phyloP scores from a whole-genome alignment of 37 sponge, comb jelly and placozoan species.

The Dysidea cf. avara region DNA sequence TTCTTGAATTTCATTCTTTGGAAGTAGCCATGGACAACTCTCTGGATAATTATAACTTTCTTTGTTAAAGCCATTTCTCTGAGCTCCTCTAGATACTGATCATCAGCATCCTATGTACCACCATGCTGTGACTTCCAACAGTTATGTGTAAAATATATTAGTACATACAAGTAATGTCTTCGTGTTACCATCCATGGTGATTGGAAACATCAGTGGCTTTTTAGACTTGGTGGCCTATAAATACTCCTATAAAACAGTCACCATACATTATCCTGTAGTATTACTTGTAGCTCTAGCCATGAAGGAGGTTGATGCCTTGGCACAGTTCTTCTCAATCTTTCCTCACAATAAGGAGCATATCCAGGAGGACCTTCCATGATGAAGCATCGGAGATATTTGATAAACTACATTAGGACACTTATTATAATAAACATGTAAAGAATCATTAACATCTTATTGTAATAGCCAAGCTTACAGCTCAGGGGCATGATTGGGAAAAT shows the following conservation, averaged over 20 bases:
- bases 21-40: constrained; percentile 65
- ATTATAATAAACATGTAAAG: too few relatives aligned
- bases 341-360: constrained; percentile 95
- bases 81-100: constrained; percentile 61
- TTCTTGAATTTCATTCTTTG: constrained; percentile 53
- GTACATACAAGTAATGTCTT: constrained; percentile 81
- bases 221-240: constrained; percentile 88
- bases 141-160: too few relatives aligned
- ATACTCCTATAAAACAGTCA: neutral
- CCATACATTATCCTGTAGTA: neutral
- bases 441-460: too few relatives aligned
- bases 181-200: constrained; percentile 97
- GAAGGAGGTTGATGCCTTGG: constrained; percentile 89
- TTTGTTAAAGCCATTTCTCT: constrained; percentile 67
- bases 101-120: too few relatives aligned
- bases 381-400: constrained; percentile 87
- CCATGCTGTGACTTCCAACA: constrained; percentile 7
- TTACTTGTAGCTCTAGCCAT: constrained; percentile 93
- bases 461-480: too few relatives aligned
- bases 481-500: too few relatives aligned
- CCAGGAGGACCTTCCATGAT: constrained; percentile 94
- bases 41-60: constrained; percentile 80
- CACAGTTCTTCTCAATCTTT: constrained; percentile 80
- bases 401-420: constrained; percentile 59
- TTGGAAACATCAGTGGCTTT: constrained; percentile 95